Percentiles rank a stretch among this genome's conserved stretches.
Conservation (phyloP, 2,113 vertebrate genomes). For the Cavia aperea region DNA sequence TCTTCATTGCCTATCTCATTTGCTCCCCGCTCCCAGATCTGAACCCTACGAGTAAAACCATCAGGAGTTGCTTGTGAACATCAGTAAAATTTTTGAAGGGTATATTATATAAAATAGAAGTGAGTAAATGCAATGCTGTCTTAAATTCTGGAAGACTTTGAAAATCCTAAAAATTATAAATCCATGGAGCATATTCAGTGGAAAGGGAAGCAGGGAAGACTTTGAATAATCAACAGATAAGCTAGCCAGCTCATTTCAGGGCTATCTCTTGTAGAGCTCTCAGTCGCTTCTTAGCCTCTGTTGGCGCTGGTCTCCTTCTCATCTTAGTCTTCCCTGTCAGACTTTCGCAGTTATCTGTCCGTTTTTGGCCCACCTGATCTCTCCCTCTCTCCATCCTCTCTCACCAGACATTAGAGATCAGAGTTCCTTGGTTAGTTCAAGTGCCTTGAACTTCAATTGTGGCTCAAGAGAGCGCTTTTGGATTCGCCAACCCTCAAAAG, state of each 20-base stretch:
- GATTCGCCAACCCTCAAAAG: not conserved
- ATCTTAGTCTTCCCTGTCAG: not conserved
- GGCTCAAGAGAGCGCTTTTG: not conserved
- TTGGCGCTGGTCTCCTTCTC: not conserved
- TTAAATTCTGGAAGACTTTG: not conserved
- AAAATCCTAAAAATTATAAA: constrained; percentile 12
- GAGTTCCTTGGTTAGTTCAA: not conserved
- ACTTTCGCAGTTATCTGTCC: not conserved
- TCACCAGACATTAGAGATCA: not conserved
- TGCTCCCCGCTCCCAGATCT: not conserved
- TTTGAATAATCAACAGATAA: not conserved
- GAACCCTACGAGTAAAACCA: not conserved
- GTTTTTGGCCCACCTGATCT: not conserved
- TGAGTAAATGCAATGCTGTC: not conserved
- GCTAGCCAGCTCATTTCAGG: not conserved
- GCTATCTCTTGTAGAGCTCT: not conserved
- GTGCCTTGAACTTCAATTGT: not conserved
- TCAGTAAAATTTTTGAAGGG: not conserved
- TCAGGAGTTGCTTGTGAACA: not conserved
- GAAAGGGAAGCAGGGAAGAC: constrained; percentile 8
- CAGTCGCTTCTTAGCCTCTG: not conserved
- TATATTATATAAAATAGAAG: constrained; percentile 6
- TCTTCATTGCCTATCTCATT: not conserved
- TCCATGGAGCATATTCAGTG: not conserved
- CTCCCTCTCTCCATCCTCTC: not conserved